These are phyloP conservation scores for Condylostylus longicornis DNA, from an alignment of 1,140 invertebrate species.

Conservation along the genomic window DNA sequence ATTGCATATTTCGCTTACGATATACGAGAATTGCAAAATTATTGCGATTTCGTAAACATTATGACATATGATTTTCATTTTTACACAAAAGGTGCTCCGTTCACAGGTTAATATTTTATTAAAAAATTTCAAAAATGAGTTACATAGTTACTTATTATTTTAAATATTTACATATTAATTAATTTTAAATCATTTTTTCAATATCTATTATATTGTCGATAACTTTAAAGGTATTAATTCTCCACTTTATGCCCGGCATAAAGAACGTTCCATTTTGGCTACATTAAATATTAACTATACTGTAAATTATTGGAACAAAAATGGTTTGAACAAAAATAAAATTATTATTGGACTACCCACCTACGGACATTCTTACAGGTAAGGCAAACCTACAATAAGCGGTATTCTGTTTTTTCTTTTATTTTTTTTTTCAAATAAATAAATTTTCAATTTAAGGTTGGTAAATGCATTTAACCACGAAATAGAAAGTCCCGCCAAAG, in stretches of 20 bases:
- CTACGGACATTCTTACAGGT: constrained; percentile 72
- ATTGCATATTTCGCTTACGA: constrained; percentile 63
- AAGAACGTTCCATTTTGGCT: constrained; percentile 47
- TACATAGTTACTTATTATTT: neutral
- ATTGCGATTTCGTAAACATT: constrained; percentile 70
- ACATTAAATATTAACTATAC: constrained; percentile 74
- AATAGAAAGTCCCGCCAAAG: constrained; percentile 53
- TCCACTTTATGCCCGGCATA: constrained; percentile 46
- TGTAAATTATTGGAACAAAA: constrained; percentile 58
- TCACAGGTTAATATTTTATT: constrained; percentile 42
- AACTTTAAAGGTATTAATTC: constrained; percentile 45
- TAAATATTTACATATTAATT: neutral
- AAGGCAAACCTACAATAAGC: constrained; percentile 14
- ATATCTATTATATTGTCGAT: neutral
- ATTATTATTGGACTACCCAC: constrained; percentile 78
- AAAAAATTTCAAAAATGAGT: neutral
- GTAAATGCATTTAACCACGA: constrained; percentile 48
- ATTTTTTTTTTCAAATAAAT: neutral
- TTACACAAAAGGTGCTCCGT: constrained; percentile 55
- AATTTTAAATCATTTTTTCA: neutral
- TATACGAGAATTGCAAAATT: constrained; percentile 57
- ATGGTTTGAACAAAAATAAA: constrained; percentile 69
- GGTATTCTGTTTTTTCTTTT: neutral
- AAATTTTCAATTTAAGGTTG: constrained; percentile 35
- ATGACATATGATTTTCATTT: constrained; percentile 86